Percentiles rank a stretch among this genome's conserved stretches.
Conservation (phyloP, 2,888 invertebrate genomes). For the Clanis bilineata region DNA sequence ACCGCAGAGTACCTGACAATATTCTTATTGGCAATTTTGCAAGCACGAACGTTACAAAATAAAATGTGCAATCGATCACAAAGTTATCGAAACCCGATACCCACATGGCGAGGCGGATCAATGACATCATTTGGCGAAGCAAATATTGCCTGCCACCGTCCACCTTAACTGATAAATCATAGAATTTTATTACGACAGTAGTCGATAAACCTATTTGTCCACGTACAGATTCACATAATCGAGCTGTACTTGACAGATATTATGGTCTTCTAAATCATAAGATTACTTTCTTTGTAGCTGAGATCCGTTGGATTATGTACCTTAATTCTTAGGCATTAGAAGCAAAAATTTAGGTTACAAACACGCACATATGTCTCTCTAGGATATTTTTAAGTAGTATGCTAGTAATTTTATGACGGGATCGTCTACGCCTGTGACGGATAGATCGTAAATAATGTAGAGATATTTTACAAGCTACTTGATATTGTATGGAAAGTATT, state of each 20-base stretch:
- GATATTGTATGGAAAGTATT: background rate
- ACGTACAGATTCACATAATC: constrained; percentile 71
- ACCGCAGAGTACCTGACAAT: constrained; percentile 26
- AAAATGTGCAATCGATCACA: constrained; percentile 14
- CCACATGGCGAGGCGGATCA: constrained; percentile 32
- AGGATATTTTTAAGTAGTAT: constrained; percentile 47
- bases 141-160: constrained; percentile 39
- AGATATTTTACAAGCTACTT: constrained; percentile 36
- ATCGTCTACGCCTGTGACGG: constrained; percentile 46
- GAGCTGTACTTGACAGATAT: constrained; percentile 66
- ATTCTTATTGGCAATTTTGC: constrained; percentile 16
- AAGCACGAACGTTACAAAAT: constrained; percentile 13
- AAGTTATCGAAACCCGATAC: constrained; percentile 36
- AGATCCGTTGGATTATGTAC: constrained; percentile 29
- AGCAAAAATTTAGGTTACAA: constrained; percentile 20
- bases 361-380: constrained; percentile 37
- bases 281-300: constrained; percentile 64
- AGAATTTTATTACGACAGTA: constrained; percentile 66
- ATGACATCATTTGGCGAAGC: constrained; percentile 45
- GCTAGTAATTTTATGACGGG: constrained; percentile 58
- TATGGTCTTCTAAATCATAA: constrained; percentile 68
- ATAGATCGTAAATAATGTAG: constrained; percentile 48
- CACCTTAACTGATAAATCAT: constrained; percentile 60
- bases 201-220: constrained; percentile 78
- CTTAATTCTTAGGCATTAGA: constrained; percentile 28